Evolutionary conservation across 2,113 vertebrate species (phyloP).

Genomic region (Ceyx cyanopectus): DNA sequence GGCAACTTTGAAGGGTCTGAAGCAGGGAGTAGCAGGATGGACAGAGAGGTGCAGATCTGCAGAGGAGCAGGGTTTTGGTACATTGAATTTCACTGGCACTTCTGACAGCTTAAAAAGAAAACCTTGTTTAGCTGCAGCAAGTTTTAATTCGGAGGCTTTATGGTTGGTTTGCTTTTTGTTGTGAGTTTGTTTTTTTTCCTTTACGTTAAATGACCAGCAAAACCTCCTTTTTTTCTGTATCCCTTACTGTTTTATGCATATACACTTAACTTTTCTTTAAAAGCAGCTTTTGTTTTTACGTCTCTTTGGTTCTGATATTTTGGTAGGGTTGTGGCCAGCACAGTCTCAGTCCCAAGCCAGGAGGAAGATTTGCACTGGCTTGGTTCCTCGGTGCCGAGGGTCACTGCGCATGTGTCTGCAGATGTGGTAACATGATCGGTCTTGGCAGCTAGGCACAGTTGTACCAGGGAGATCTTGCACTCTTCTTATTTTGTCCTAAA

Average conservation of each 20-base stretch:
- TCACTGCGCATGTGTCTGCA: constrained; percentile 22
- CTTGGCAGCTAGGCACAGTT: constrained; percentile 35
- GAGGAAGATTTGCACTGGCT: constrained; percentile 20
- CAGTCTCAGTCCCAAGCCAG: neutral
- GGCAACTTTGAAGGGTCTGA: neutral
- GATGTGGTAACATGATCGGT: constrained; percentile 58
- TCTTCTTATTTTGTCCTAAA: constrained; percentile 21
- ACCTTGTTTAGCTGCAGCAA: neutral
- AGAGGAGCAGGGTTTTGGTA: neutral
- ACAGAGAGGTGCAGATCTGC: neutral
- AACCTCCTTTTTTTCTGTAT: neutral
- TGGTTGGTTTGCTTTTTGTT: neutral
- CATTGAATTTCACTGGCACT: neutral
- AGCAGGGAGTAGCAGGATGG: neutral
- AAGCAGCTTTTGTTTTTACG: neutral
- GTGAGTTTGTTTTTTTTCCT: neutral
- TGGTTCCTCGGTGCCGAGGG: neutral
- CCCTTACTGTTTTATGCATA: neutral
- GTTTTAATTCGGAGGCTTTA: neutral
- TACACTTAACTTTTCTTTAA: neutral
- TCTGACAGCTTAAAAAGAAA: neutral
- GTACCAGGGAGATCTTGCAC: neutral
- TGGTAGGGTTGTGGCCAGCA: neutral
- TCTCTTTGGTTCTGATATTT: neutral
- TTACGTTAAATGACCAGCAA: neutral